Evolutionary conservation across 2,797 vertebrate genomes (phyloP).

Genomic region (Acrossocheilus fasciatus): DNA sequence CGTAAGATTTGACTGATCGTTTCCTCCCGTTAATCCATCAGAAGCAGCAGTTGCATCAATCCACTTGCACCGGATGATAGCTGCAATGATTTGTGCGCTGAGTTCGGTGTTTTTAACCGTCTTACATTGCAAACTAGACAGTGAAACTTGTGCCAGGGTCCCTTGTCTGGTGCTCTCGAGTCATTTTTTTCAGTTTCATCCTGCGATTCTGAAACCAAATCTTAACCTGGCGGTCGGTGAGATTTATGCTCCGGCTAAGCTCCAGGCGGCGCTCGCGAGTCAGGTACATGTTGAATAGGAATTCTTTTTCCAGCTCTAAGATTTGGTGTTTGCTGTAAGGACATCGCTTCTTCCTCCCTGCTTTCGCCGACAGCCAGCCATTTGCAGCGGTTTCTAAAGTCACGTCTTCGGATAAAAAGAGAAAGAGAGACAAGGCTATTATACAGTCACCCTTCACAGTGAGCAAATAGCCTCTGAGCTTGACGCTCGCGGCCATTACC

Average conservation of each 20-base stretch:
- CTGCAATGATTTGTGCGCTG: slow-evolving; percentile 21
- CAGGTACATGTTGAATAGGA: slow-evolving; percentile 60
- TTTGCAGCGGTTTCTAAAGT: slow-evolving; percentile 57
- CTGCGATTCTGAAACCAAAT: slow-evolving; percentile 62
- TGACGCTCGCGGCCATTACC: slow-evolving; percentile 39
- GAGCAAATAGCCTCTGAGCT: slow-evolving; percentile 8
- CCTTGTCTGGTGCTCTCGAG: slow-evolving; percentile 52
- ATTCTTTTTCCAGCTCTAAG: slow-evolving; percentile 57
- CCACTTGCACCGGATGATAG: slow-evolving; percentile 16
- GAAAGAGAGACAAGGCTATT: slow-evolving; percentile 34
- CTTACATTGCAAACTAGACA: slow-evolving; percentile 33
- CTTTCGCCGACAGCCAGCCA: slow-evolving; percentile 55
- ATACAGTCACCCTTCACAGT: not conserved
- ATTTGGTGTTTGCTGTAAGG: slow-evolving; percentile 51
- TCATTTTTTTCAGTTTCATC: slow-evolving; percentile 66
- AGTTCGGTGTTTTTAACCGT: slow-evolving; percentile 18
- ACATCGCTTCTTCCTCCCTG: slow-evolving; percentile 53
- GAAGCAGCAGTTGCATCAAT: slow-evolving; percentile 21
- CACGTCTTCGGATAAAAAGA: slow-evolving; percentile 65
- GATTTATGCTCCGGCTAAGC: slow-evolving; percentile 65
- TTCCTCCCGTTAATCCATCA: slow-evolving; percentile 35
- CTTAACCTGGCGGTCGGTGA: slow-evolving; percentile 56
- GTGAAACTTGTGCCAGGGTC: slow-evolving; percentile 40
- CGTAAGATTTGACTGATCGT: not conserved
- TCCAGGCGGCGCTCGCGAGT: slow-evolving; percentile 83